Evolutionary conservation across 1,140 invertebrate genomes (phyloP).

Genomic region (Cherax destructor): DNA sequence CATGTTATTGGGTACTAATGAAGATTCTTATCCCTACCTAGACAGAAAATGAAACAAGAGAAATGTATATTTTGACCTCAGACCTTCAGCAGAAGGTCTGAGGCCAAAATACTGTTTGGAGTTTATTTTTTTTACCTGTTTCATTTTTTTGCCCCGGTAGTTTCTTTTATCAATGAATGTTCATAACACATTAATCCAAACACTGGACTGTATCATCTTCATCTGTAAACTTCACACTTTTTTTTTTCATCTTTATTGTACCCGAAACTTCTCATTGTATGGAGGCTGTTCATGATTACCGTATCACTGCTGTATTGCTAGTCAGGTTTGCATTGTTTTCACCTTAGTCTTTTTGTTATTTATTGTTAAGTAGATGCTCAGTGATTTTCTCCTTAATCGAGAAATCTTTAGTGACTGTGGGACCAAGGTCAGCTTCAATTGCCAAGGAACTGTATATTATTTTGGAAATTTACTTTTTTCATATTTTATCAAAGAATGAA

Average conservation of each 20-base stretch:
- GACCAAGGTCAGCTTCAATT: neutral
- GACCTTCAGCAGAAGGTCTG: no score
- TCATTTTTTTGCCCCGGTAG: no score
- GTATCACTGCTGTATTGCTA: conserved; percentile 7
- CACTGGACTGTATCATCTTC: neutral
- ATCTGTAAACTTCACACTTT: neutral
- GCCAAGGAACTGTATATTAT: neutral
- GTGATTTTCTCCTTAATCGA: neutral
- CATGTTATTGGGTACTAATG: no score
- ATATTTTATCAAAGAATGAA: neutral
- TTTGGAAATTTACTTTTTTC: neutral
- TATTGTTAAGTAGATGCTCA: neutral
- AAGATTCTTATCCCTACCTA: neutral
- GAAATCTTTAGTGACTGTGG: neutral
- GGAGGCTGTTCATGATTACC: neutral
- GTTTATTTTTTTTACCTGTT: no score
- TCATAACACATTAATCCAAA: no score
- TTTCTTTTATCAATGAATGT: no score
- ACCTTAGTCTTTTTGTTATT: neutral
- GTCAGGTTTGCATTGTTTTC: neutral
- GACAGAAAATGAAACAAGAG: no score
- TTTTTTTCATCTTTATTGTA: neutral
- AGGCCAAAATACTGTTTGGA: no score
- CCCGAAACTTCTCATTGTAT: neutral
- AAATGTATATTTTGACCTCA: no score